These are phyloP conservation scores for Psittacula derbiana DNA, from an alignment of 2,797 vertebrate species.

Conservation along the genomic window DNA sequence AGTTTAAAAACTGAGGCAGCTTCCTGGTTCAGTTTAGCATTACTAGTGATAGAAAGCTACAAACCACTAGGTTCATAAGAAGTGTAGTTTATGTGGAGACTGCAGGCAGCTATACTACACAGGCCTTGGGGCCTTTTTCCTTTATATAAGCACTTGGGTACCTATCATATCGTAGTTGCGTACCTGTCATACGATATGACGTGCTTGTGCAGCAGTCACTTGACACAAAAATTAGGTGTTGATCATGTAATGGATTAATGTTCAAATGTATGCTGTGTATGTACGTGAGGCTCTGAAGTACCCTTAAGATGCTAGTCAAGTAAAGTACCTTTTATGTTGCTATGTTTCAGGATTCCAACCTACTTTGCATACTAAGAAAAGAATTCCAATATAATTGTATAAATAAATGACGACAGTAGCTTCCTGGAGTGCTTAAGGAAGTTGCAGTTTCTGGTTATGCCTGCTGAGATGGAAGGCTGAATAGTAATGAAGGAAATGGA, in stretches of 20 bases:
- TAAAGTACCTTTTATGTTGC: not conserved
- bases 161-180: no score
- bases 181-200: accelerated
- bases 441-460: not conserved
- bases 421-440: not conserved
- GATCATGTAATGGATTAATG: accelerated
- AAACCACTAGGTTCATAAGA: not conserved
- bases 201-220: not conserved
- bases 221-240: not conserved
- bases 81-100: accelerated
- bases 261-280: accelerated
- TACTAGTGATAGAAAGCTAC: no score
- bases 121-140: no score
- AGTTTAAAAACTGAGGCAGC: not conserved
- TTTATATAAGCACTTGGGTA: not conserved
- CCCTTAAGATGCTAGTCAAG: not conserved
- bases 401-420: not conserved
- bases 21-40: not conserved
- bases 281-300: not conserved
- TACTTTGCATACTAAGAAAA: not conserved
- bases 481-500: not conserved
- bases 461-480: not conserved
- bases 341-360: not conserved
- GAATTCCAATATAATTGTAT: not conserved
- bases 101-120: not conserved